A percentile compares a stretch with the other conserved stretches of the same genome.
Evolutionary conservation across 2,113 vertebrate genomes (phyloP).

Genomic region (Camelus dromedarius): DNA sequence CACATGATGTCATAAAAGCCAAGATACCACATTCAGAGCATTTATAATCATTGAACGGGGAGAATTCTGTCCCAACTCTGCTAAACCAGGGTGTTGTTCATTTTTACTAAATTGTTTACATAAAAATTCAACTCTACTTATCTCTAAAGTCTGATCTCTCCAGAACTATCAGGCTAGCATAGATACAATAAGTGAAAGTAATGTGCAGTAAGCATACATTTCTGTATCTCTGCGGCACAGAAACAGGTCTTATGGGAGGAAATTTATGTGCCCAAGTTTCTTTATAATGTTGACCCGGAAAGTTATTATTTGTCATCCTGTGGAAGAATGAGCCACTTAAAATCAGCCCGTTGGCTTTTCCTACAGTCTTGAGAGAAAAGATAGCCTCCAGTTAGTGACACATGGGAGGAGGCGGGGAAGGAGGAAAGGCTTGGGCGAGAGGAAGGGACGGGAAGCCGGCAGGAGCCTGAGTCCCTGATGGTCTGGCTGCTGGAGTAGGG

Average conservation of each 20-base stretch:
- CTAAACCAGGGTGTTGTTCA: background rate
- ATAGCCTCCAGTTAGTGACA: too few relatives aligned
- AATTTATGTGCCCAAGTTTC: background rate
- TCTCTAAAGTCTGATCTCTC: background rate
- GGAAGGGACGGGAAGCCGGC: rapidly evolving
- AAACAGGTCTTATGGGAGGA: background rate
- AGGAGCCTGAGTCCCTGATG: rapidly evolving
- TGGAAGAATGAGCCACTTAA: background rate
- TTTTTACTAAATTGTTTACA: background rate
- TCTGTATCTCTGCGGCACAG: background rate
- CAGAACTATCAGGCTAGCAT: background rate
- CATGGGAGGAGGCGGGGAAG: background rate
- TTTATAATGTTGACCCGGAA: background rate
- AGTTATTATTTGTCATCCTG: background rate
- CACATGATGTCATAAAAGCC: background rate
- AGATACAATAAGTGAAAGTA: background rate
- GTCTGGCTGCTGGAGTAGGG: too few relatives aligned
- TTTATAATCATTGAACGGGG: background rate
- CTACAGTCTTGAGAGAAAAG: background rate
- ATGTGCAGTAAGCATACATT: background rate
- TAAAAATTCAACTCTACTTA: background rate
- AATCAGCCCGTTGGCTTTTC: background rate
- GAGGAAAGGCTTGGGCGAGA: rapidly evolving
- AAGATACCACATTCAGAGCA: background rate
- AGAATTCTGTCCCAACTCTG: background rate